Evolutionary conservation across 2,888 invertebrate species (phyloP), one percentile per base, ranked within the genome.

Genomic region (Eulithis testata): DNA sequence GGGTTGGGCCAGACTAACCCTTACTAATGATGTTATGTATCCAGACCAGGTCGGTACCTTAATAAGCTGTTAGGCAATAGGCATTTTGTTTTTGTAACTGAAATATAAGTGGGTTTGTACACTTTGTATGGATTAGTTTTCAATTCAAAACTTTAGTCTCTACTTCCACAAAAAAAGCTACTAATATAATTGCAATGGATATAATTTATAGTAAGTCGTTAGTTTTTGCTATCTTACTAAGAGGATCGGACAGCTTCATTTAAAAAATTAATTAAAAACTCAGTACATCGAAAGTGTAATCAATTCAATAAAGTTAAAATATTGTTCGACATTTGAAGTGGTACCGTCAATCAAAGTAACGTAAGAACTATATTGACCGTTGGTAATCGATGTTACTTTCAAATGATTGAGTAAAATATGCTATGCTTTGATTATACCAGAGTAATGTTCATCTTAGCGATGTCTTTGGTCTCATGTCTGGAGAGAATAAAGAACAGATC

Each of bases 311-410:
- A 51, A 58, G 51, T 52, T 65, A 54, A 57, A 58, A 51, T 51
- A 55, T 53, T 62, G 49, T 59, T 55, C 54, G 14, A 45, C 58
- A 55, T 58, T 71, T 82, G 76, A 77, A 86, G 83, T 84, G 50
- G 50, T 83, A 84, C 81, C 82, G 86, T 88, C 87, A 86, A 74
- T 85, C 84, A 84, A 76, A 74, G 72, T 51, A 77, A 73, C 65
- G 75, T 61, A 65, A 64, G 83, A 85, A 83, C 85, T 83, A 86
- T 84, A 81, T 81, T 76, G 83, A 79, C 83, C 81, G 76, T 81
- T 11, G 5, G 43, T 62, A 84, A 88, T 88, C 81, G 84, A 90
- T 85, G 84, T 85, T 80, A 83, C 88, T 91, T 90, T 90, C 89
- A 82, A 88, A 88, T 49, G 14, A 84, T 86, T 86, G 85, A 88